Evolutionary conservation across 2,888 invertebrate genomes (phyloP), one percentile per base, ranked within the genome.

Genomic region (Xestia rhomboidea): DNA sequence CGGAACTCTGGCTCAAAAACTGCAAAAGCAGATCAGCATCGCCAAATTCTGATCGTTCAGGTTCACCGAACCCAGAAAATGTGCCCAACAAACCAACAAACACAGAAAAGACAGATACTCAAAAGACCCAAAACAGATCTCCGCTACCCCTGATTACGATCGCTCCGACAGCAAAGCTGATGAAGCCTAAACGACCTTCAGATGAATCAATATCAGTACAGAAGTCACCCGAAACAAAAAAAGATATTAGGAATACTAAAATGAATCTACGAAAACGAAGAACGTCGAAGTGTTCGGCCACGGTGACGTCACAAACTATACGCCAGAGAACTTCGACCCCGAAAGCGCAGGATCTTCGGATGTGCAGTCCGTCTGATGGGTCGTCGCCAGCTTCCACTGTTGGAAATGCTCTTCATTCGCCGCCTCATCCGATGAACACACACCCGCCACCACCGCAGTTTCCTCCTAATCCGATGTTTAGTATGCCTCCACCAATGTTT

Each of bases 1-100:
- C 99, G 0, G 99, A 99, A 82, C 96, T 99, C 6, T 99, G 99
- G 99, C 96, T 99, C 85, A 97, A 98, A 87, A 98, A 98, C 93
- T 98, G 98, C 92, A 97, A 97, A 66, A 97, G 97, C 90, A 95
- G 97, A 68, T 98, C 98, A 0, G 97, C 97, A 0, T 97, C 97
- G 10, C 97, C 97, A 2, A 92, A 95, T 3, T 97, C 97, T 0
- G 97, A 97, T 51, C 92, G 96, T 34, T 97, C 97, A 0, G 95
- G 95, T 24, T 97, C 97, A 1, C 97, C 97, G 0, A 95, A 94
- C n/a, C 92, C 95, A 8, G 96, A 97, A 30, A 95, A 92, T 30
- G 89, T 91, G 75, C 76, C 91, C 24, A 89, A 88, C 49, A 93
- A 93, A 89, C 77, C 88, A 68, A 21, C 69, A 68, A 85, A 69